Conservation (phyloP, 2,797 vertebrate genomes). For the Tenualosa ilisha region DNA sequence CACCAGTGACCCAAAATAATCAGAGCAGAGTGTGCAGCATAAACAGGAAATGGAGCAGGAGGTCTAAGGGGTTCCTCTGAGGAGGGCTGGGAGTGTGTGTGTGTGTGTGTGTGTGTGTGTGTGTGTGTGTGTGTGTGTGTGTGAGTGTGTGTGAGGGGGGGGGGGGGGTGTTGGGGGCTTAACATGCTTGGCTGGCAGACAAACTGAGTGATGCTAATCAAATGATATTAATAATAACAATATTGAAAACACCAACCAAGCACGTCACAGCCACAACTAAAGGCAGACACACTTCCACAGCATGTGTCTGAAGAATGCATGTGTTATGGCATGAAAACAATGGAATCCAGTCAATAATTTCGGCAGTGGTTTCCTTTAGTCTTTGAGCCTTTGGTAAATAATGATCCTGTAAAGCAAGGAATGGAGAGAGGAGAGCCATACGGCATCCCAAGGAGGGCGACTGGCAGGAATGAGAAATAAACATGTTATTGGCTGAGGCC, state of each 20-base stretch:
- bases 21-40: conserved; percentile 49
- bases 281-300: not conserved
- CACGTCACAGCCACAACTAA: not conserved
- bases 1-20: conserved; percentile 60
- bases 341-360: not conserved
- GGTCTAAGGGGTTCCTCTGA: conserved; percentile 48
- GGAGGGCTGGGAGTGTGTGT: conserved; percentile 17
- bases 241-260: not conserved
- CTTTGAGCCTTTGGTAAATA: not conserved
- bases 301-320: not conserved
- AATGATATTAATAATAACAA: not conserved
- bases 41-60: conserved; percentile 76
- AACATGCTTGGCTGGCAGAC: not conserved
- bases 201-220: not conserved
- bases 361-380: not conserved
- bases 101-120: no score
- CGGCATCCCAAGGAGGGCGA: not conserved
- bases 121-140: no score
- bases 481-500: not conserved
- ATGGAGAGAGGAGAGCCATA: not conserved
- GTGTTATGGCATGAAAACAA: not conserved
- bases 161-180: not conserved
- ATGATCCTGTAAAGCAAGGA: not conserved
- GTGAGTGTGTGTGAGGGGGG: no score
- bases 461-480: conserved; percentile 8